These are phyloP conservation scores for Dorcus hopei DNA, from an alignment of 2,888 invertebrate genomes.

Conservation along the genomic window DNA sequence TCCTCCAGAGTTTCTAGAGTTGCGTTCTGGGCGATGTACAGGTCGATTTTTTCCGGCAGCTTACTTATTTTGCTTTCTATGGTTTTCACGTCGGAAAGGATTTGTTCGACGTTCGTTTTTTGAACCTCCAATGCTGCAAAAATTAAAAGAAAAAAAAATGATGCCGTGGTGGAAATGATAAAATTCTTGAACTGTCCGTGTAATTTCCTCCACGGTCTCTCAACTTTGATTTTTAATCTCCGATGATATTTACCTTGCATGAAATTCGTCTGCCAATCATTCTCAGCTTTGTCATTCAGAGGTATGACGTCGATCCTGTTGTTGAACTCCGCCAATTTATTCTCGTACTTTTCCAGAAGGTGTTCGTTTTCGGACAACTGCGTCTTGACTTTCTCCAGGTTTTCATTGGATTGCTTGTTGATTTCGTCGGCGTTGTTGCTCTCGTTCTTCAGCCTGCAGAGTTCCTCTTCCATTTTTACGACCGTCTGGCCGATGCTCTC, in stretches of 20 bases:
- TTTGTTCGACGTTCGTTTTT: constrained; percentile 37
- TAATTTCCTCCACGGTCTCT: too few relatives aligned
- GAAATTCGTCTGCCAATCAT: constrained; percentile 42
- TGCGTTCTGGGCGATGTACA: constrained; percentile 59
- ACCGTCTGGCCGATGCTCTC: constrained; percentile 33
- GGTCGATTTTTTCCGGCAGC: constrained; percentile 53
- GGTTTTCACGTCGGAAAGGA: constrained; percentile 37
- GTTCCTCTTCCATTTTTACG: constrained; percentile 38
- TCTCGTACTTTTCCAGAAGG: constrained; percentile 57
- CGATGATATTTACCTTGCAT: constrained; percentile 34
- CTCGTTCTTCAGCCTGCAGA: constrained; percentile 42
- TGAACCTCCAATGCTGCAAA: constrained; percentile 39
- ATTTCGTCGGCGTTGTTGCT: constrained; percentile 48
- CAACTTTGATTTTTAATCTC: neutral
- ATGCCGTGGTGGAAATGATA: neutral
- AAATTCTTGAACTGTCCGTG: neutral
- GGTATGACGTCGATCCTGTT: constrained; percentile 35
- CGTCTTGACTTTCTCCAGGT: constrained; percentile 48
- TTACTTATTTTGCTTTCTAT: constrained; percentile 34
- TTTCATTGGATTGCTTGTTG: constrained; percentile 48
- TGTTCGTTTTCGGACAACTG: constrained; percentile 54
- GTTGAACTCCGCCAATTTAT: constrained; percentile 54
- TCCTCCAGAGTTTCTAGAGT: constrained; percentile 59
- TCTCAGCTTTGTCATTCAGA: constrained; percentile 29
- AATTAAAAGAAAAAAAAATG: neutral